A percentile compares a stretch with the other conserved stretches of the same genome.
phyloP scores from a whole-genome alignment of 2,113 vertebrate genomes.

The Esox niger region DNA sequence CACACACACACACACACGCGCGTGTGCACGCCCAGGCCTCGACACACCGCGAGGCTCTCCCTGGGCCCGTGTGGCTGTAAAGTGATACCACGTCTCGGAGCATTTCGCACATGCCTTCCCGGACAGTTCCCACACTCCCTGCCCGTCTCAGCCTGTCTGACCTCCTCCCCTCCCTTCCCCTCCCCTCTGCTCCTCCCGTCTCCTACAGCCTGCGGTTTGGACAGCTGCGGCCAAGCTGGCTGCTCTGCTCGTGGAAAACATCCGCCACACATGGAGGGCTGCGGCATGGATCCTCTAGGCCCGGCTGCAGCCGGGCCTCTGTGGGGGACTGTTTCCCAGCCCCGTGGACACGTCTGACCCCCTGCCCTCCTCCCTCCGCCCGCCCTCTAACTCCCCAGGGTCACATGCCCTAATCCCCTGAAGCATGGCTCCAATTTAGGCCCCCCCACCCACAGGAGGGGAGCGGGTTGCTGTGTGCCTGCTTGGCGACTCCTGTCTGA shows the following conservation, averaged over 20 bases:
- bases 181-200: conserved; percentile 65
- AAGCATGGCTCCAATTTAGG: conserved; percentile 88
- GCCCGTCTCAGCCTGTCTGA: conserved; percentile 76
- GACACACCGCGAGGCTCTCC: conserved; percentile 39
- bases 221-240: conserved; percentile 85
- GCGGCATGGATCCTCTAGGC: conserved; percentile 52
- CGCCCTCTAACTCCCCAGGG: conserved; percentile 57
- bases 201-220: conserved; percentile 76
- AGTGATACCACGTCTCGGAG: conserved; percentile 71
- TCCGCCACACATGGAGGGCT: conserved; percentile 85
- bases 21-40: conserved; percentile 20
- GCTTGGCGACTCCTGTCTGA: conserved; percentile 15
- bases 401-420: conserved; percentile 75
- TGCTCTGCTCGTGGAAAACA: conserved; percentile 84
- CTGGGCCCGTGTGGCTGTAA: conserved; percentile 73
- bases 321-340: conserved; percentile 38
- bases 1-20: conserved; percentile 24
- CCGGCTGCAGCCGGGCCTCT: not conserved
- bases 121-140: conserved; percentile 77
- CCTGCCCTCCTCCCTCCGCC: conserved; percentile 8
- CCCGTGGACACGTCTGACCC: conserved; percentile 46
- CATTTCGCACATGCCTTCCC: conserved; percentile 78
- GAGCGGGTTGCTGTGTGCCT: conserved; percentile 50
- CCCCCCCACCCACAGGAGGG: conserved; percentile 59
- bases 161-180: conserved; percentile 62